Conservation (phyloP, 1,140 invertebrate species). For the Leptonema lineaticorne region DNA sequence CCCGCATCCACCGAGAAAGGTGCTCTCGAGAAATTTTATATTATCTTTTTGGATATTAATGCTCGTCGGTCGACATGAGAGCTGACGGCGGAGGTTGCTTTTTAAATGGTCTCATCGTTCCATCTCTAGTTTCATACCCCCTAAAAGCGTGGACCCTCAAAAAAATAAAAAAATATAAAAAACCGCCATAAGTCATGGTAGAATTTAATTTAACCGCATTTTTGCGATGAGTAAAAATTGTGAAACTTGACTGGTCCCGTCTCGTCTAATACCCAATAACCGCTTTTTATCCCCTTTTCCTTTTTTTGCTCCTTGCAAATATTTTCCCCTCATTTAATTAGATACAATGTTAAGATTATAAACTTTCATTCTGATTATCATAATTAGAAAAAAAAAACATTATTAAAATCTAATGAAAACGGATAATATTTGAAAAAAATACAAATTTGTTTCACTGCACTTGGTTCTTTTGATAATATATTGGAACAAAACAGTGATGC, state of each 20-base stretch:
- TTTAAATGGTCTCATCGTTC: constrained; percentile 34
- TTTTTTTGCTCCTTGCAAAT: background rate
- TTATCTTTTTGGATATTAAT: constrained; percentile 42
- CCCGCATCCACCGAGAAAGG: constrained; percentile 23
- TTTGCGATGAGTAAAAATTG: constrained; percentile 24
- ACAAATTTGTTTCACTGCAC: too few species aligned
- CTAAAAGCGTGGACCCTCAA: too few species aligned
- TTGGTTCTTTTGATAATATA: too few species aligned
- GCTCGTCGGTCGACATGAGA: constrained; percentile 6
- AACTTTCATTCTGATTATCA: too few species aligned
- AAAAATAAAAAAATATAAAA: too few species aligned
- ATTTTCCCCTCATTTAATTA: background rate
- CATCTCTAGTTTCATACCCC: background rate
- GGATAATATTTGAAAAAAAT: too few species aligned
- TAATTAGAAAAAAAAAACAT: too few species aligned
- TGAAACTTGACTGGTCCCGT: constrained; percentile 10
- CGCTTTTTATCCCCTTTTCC: background rate
- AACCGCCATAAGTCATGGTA: constrained; percentile 28
- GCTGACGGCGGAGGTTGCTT: background rate
- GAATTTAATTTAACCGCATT: constrained; percentile 38
- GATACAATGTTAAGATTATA: too few species aligned
- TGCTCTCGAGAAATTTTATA: constrained; percentile 41
- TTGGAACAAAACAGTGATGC: too few species aligned
- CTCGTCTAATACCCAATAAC: background rate
- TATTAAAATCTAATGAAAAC: too few species aligned